These are phyloP conservation scores for Siniperca undulata DNA, from an alignment of 2,797 vertebrate genomes.

Conservation along the genomic window DNA sequence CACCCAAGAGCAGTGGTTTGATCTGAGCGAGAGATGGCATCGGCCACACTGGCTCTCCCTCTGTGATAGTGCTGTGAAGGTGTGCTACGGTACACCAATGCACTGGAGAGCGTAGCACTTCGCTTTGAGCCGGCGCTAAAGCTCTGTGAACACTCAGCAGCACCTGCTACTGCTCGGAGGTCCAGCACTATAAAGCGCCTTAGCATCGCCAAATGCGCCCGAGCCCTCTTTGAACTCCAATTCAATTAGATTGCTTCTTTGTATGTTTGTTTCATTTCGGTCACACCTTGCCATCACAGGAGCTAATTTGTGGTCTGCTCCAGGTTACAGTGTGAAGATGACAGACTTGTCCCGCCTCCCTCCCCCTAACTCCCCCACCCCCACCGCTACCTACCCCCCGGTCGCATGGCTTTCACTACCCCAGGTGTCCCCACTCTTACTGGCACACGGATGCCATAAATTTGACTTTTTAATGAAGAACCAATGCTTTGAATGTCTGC, in stretches of 20 bases:
- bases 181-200: conserved; percentile 76
- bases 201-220: conserved; percentile 66
- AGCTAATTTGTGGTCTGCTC: conserved; percentile 85
- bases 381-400: conserved; percentile 57
- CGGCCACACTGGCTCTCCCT: conserved; percentile 68
- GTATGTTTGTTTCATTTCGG: conserved; percentile 86
- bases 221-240: conserved; percentile 82
- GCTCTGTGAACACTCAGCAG: conserved; percentile 72
- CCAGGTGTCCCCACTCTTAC: conserved; percentile 80
- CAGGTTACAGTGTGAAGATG: conserved; percentile 86
- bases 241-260: conserved; percentile 85
- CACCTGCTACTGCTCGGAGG: conserved; percentile 82
- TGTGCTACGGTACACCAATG: conserved; percentile 62
- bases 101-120: conserved; percentile 70
- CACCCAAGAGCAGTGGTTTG: conserved; percentile 80
- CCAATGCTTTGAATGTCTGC: conserved; percentile 81
- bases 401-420: conserved; percentile 71
- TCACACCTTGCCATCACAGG: conserved; percentile 86
- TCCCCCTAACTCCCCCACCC: neutral
- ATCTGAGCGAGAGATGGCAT: conserved; percentile 80
- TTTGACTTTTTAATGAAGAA: conserved; percentile 87
- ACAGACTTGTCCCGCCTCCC: conserved; percentile 74
- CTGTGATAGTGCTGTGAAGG: conserved; percentile 73
- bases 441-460: conserved; percentile 75
- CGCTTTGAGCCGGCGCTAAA: conserved; percentile 65